Evolutionary conservation across 2,888 invertebrate genomes (phyloP), one percentile per base, ranked within the genome.

Genomic region (Drosophila infuscata): DNA sequence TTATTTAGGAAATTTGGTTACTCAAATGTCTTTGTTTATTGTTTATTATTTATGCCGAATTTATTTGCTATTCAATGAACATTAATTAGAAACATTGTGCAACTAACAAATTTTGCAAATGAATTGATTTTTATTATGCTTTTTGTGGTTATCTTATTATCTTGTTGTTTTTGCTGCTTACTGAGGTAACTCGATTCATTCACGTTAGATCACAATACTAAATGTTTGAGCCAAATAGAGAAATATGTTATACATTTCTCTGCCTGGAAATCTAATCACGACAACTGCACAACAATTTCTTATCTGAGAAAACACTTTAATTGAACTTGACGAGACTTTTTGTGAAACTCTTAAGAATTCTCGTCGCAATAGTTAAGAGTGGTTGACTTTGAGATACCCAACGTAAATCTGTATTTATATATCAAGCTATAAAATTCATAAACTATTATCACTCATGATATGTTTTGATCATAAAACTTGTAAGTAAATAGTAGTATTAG

Each of bases 191-290:
- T 2, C 25, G 25, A 58, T 32, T 38, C 30, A 32, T 52, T 61
- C 1, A 0, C 15, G 3, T 38, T 32, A 9, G 35, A 48, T 9
- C 15, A 20, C 25, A 35, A n/a, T n/a, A 59, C 35, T 7, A 17
- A 62, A 33, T 32, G 61, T 3, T 41, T 38, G 20, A 20, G 30
- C 52, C 1, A 60, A 6, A 32, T 36, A 20, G 32, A 20, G 20
- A 30, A 38, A 30, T n/a, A 48, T n/a, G 20, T 43, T 4, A 8
- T 4, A 9, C 17, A 29, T 30, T 29, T 5, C 12, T 17, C 5
- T 15, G 33, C 35, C 48, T 11, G n/a, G 29, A 63, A 30, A 65
- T 73, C 56, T 82, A 72, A 78, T 78, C 73, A 56, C 43, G 56
- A 36, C 36, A 46, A 20, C 53, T 32, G 20, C 36, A 36, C 58